A percentile compares a stretch with the other conserved stretches of the same genome.
Evolutionary conservation across 2,888 invertebrate species (phyloP).

Genomic region (Aphidoletes aphidimyza): DNA sequence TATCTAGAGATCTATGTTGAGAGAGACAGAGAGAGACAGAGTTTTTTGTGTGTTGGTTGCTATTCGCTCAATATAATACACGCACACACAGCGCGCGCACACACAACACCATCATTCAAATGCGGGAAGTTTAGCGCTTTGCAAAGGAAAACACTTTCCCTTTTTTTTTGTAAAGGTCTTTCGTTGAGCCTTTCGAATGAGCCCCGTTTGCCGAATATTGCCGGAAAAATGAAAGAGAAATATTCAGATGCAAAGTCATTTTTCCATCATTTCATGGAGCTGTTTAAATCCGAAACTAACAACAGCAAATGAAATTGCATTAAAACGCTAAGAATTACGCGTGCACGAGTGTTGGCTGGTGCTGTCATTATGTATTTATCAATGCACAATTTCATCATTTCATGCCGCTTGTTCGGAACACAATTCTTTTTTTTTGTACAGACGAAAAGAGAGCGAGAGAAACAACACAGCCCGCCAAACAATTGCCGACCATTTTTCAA

Average conservation of each 20-base stretch:
- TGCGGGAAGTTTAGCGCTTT: neutral
- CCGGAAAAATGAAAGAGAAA: too few relatives aligned
- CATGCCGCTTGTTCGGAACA: conserved; percentile 2
- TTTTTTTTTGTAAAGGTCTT: too few relatives aligned
- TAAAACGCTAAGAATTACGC: conserved; percentile 27
- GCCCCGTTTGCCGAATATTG: too few relatives aligned
- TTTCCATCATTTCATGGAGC: neutral
- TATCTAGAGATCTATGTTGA: too few relatives aligned
- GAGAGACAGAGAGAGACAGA: too few relatives aligned
- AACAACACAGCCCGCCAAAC: too few relatives aligned
- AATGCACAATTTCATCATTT: conserved; percentile 51
- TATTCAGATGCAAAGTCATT: conserved; percentile 47
- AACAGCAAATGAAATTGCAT: conserved; percentile 28
- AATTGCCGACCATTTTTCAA: too few relatives aligned
- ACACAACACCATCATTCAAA: too few relatives aligned
- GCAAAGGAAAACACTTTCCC: conserved; percentile 38
- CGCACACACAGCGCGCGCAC: neutral
- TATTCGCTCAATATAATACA: neutral
- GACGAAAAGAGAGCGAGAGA: too few relatives aligned
- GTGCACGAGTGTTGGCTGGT: conserved; percentile 27
- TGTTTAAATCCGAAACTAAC: conserved; percentile 34
- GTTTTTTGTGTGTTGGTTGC: neutral
- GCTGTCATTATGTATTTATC: conserved; percentile 28
- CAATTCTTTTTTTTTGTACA: too few relatives aligned
- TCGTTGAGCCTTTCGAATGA: too few relatives aligned